Base-by-base conservation (phyloP, 2,797 vertebrate species). In the Acrossocheilus wenchowensis region DNA sequence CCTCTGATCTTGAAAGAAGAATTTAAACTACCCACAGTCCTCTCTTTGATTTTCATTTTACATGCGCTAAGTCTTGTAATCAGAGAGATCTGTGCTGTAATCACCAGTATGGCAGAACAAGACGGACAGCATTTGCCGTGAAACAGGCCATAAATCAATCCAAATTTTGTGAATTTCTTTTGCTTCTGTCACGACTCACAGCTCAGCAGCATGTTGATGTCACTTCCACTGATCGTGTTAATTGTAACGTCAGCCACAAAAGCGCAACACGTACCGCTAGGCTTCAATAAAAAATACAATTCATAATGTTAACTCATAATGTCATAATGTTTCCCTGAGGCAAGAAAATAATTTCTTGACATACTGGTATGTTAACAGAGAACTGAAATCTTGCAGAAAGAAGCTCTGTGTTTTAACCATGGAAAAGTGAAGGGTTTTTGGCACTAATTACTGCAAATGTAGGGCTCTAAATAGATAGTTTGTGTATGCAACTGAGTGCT, bases 11-110 rank as follows among this genome's bases (percentile, higher is more conserved):
- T 39, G 23, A 80, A 34, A 15, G 54, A 69, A 72, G 86, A 81
- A 57, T 82, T 85, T 66, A 78, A 83, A 60, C 60, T 81, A 75
- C 74, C 52, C 78, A 73, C 74, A 50, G 75, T 85, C 9, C 66
- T 79, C 11, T 15, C 48, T 87, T 87, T 77, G 84, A 86, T 87
- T 87, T 89, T 66, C 86, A 79, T 79, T 88, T 60, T 81, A 86
- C 79, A 82, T 64, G 48, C 19, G 19, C 78, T 48, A 90, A 89
- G 78, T 83, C 83, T 36, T 45, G 19, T 78, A 87, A 89, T 86
- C 84, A 86, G 39, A 26, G 48, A 57, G 84, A 86, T 89, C 88
- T 84, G 36, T 15, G 83, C 26, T 71, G 81, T 81, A 69, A 80
- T 80, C 75, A 69, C 64, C 52, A 68, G 19, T 9, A 64, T 17